Percentiles rank a stretch among this genome's conserved stretches.
phyloP scores from a whole-genome alignment of 2,797 vertebrate species.

The Streptopelia turtur region DNA sequence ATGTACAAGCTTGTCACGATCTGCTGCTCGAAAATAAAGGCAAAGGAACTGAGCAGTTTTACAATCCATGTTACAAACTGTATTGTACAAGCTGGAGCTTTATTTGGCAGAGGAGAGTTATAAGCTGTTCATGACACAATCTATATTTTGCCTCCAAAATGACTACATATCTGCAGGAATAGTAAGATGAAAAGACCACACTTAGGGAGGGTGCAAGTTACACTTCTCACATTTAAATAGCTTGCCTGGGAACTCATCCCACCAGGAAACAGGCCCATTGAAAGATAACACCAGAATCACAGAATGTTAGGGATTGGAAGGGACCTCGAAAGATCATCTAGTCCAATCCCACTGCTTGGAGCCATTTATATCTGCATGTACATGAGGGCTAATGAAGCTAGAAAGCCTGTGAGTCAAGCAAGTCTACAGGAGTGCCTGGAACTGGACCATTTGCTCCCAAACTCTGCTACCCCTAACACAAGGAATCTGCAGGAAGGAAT shows the following conservation, averaged over 20 bases:
- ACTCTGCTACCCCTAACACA: neutral
- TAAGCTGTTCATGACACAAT: neutral
- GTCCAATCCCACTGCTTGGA: no score
- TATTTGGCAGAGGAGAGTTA: neutral
- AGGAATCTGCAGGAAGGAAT: neutral
- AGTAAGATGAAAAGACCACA: neutral
- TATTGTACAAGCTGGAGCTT: neutral
- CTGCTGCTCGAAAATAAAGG: neutral
- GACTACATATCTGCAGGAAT: neutral
- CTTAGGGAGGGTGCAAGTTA: neutral
- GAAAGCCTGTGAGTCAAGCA: neutral
- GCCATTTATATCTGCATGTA: neutral
- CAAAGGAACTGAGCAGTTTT: neutral
- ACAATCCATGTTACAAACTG: neutral
- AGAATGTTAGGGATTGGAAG: no score
- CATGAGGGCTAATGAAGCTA: rapidly evolving
- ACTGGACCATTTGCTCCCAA: neutral
- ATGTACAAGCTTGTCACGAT: neutral
- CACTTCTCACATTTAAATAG: neutral
- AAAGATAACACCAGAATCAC: neutral
- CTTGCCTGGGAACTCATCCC: neutral
- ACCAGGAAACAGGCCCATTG: neutral
- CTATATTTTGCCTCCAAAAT: neutral
- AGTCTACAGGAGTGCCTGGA: neutral
- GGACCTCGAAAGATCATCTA: no score